Evolutionary conservation across 2,113 vertebrate genomes (phyloP), one percentile per base, ranked within the genome.

Genomic region (Setophaga petechia): DNA sequence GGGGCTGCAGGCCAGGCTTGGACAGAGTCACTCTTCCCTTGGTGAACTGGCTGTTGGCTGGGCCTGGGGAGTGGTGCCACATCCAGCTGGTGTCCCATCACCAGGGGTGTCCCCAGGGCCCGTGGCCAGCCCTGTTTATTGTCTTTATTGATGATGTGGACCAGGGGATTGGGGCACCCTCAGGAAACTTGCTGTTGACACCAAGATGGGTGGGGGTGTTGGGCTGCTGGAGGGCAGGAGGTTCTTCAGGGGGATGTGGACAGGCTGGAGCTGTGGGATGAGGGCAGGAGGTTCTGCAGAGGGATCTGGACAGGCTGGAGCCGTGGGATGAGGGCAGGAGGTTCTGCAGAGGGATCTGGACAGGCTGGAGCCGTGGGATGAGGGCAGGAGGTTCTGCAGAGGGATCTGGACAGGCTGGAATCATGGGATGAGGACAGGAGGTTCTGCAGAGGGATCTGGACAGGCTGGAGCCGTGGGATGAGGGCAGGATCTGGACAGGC

Each of bases 151-250:
- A 3, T 68, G 46, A 8, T 46, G 13, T 22, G 54, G 69, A 0
- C 0, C 0, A 79, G 31, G 25, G 31, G 17, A 35, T 37, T 0
- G 8, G 22, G 49, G 12, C 5, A 24, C 27, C 10, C 51, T 33
- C 52, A 19, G 59, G 33, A 27, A 57, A 65, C 44, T 22, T 8
- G 12, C 2, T 1, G 41, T 14, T 0, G 1, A 8, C 43, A 25
- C 62, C 11, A 8, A 1, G 16, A 6, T 67, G 46, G 23, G 24
- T 39, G 61, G 11, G 41, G 3, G 5, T 17, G 44, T 3, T 14
- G 67, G 31, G 9, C 31, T 59, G 37, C 44, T 17, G 61, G 33
- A 67, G 52, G 33, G 59, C 22, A 27, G 51, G 33, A 58, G 55
- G 55, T 7, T 22, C 31, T 57, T 33, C 12, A 24, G 14, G 15